phyloP scores from a whole-genome alignment of 2,797 vertebrate species.

The Lateolabrax maculatus region DNA sequence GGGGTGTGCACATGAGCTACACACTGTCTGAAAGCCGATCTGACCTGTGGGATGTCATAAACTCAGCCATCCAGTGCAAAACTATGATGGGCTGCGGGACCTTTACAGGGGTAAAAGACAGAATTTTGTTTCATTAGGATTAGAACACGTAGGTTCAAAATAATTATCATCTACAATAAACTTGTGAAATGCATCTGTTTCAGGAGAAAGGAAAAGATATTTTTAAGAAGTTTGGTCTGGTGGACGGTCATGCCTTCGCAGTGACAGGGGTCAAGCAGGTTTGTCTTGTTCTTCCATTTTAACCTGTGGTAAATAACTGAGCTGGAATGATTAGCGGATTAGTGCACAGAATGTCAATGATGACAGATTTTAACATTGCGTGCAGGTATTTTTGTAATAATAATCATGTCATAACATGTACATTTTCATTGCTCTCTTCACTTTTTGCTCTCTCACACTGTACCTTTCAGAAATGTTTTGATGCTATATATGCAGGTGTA shows the following conservation, averaged over 20 bases:
- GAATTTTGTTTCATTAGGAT: not conserved
- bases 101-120: not conserved
- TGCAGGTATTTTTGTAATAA: too few species aligned
- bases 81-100: conserved; percentile 30
- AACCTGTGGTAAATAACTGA: too few species aligned
- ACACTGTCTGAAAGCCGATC: not conserved
- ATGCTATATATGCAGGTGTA: too few species aligned
- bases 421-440: too few species aligned
- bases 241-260: not conserved
- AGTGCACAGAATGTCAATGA: too few species aligned
- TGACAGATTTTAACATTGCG: too few species aligned
- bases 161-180: not conserved
- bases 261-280: conserved; percentile 12
- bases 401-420: too few species aligned
- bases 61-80: conserved; percentile 6
- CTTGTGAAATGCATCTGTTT: not conserved
- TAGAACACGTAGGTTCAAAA: not conserved
- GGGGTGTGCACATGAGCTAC: conserved; percentile 27
- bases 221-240: not conserved
- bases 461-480: too few species aligned
- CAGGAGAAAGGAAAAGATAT: conserved; percentile 1
- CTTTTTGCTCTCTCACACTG: too few species aligned
- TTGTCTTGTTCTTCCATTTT: not conserved
- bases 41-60: conserved; percentile 31
- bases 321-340: not conserved